A percentile compares a stretch with the other conserved stretches of the same genome.
These are phyloP conservation scores for Hucho hucho DNA, from an alignment of 2,113 vertebrate genomes.

Conservation along the genomic window DNA sequence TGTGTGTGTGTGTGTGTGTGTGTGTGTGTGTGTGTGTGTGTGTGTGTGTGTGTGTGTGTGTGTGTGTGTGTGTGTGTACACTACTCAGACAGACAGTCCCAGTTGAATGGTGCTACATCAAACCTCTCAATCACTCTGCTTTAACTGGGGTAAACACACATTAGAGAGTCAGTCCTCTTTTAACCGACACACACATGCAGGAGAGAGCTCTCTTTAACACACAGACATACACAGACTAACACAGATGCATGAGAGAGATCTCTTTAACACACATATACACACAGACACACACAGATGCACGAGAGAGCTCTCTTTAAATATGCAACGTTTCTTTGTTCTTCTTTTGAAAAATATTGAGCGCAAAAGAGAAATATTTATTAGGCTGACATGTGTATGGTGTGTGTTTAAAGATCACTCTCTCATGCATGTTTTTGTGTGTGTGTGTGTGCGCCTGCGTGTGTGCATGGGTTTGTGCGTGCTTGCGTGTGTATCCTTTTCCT, in stretches of 20 bases:
- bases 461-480: background rate
- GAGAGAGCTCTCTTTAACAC: too few relatives aligned
- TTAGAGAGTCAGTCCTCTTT: conserved; percentile 54
- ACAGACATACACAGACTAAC: background rate
- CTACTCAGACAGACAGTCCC: conserved; percentile 53
- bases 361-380: conserved; percentile 74
- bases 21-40: too few relatives aligned
- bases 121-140: conserved; percentile 68
- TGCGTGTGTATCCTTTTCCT: too few relatives aligned
- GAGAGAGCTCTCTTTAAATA: conserved; percentile 58
- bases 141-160: conserved; percentile 68
- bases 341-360: conserved; percentile 37
- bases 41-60: too few relatives aligned
- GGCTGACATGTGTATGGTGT: conserved; percentile 48
- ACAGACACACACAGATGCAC: background rate
- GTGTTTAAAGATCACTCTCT: conserved; percentile 5
- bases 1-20: too few relatives aligned
- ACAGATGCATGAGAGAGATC: background rate
- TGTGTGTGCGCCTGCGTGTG: conserved; percentile 13
- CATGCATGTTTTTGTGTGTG: background rate
- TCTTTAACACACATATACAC: too few relatives aligned
- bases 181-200: conserved; percentile 28
- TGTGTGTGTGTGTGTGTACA: background rate
- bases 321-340: conserved; percentile 53
- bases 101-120: conserved; percentile 66